These are phyloP conservation scores for Eucera pruinosa DNA, from an alignment of 2,888 invertebrate genomes.

Conservation along the genomic window DNA sequence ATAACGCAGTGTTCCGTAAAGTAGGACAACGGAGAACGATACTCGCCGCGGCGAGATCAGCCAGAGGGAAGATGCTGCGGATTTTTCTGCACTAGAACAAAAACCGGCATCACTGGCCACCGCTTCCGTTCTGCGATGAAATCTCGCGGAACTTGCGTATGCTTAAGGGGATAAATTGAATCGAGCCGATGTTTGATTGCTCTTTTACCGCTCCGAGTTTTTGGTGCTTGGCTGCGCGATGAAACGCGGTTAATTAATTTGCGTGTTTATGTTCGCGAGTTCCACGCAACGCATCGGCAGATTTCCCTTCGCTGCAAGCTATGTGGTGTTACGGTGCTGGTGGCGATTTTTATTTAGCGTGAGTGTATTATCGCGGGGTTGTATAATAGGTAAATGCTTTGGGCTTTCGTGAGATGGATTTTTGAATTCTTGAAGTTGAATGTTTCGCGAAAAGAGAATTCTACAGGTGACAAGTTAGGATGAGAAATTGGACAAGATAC, in stretches of 20 bases:
- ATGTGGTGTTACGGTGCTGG: too few relatives aligned
- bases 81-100: slow-evolving; percentile 4
- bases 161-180: slow-evolving; percentile 31
- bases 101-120: background rate
- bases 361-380: too few relatives aligned
- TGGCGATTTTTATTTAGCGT: too few relatives aligned
- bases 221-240: background rate
- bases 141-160: slow-evolving; percentile 12
- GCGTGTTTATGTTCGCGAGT: background rate
- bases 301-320: too few relatives aligned
- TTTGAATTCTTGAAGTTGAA: too few relatives aligned
- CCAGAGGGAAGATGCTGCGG: slow-evolving; percentile 22
- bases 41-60: slow-evolving; percentile 29
- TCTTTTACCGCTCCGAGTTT: background rate
- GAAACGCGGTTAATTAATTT: slow-evolving; percentile 31
- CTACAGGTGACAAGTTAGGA: too few relatives aligned
- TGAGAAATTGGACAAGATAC: too few relatives aligned
- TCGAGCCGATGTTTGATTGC: slow-evolving; percentile 17
- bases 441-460: too few relatives aligned
- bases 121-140: background rate
- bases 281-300: background rate
- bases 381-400: too few relatives aligned
- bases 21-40: slow-evolving; percentile 45
- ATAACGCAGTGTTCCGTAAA: background rate
- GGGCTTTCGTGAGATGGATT: too few relatives aligned